Percentiles rank a stretch among this genome's conserved stretches.
Conservation (phyloP, 2,888 invertebrate species). For the Philhelius pedissequus region DNA sequence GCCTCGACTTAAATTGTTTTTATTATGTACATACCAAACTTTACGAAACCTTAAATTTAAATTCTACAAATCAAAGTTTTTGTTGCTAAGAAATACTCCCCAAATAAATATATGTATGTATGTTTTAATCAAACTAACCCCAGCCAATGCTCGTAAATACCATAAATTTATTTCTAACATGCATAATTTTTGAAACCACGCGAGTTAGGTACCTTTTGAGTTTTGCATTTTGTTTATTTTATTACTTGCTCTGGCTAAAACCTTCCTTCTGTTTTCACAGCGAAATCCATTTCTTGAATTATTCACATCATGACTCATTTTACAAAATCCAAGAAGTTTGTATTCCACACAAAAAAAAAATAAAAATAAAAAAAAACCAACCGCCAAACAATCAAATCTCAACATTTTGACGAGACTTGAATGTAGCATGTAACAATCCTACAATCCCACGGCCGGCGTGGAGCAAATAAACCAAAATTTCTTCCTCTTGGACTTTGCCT, state of each 20-base stretch:
- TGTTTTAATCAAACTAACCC: background rate
- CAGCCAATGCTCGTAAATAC: background rate
- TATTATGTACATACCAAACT: background rate
- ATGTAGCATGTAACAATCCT: constrained; percentile 46
- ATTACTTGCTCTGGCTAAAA: background rate
- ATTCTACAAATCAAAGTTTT: background rate
- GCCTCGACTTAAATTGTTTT: background rate
- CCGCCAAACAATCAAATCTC: constrained; percentile 53
- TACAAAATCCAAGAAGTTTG: constrained; percentile 26
- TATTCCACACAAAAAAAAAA: background rate
- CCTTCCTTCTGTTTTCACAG: background rate
- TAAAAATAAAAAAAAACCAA: background rate
- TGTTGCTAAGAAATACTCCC: background rate
- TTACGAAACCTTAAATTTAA: background rate
- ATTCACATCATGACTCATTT: constrained; percentile 57
- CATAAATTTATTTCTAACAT: constrained; percentile 1
- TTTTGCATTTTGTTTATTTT: background rate
- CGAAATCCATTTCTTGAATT: constrained; percentile 17
- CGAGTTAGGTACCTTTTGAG: background rate
- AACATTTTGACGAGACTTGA: constrained; percentile 61
- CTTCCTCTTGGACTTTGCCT: constrained; percentile 43
- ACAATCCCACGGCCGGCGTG: constrained; percentile 58
- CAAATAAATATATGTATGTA: background rate
- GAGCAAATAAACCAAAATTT: constrained; percentile 44
- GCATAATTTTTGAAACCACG: background rate